phyloP scores from a whole-genome alignment of 2,113 vertebrate species.

The Todiramphus chloris region DNA sequence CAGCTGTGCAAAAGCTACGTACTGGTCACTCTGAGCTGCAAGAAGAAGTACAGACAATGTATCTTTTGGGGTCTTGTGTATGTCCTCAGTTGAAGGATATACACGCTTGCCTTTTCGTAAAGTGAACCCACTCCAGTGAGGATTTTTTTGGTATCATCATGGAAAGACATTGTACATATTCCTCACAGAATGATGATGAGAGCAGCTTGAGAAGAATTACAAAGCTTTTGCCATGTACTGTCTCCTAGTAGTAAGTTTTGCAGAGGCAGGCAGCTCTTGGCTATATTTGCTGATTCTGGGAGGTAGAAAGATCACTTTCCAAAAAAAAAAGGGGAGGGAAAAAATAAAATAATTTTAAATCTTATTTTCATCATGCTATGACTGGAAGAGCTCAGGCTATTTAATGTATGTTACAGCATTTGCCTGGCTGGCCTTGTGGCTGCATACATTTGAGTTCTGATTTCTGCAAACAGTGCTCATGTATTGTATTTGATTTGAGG shows the following conservation, averaged over 20 bases:
- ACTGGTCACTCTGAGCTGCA: slow-evolving; percentile 7
- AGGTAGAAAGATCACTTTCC: not conserved
- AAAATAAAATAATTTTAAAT: not conserved
- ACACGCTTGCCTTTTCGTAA: not conserved
- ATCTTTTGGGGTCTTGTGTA: not conserved
- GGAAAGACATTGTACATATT: not conserved
- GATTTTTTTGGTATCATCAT: not conserved
- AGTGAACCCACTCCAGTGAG: not conserved
- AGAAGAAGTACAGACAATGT: not conserved
- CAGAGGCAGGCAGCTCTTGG: not conserved
- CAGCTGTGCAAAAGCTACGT: not conserved
- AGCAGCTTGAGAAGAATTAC: slow-evolving; percentile 2
- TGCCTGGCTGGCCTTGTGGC: not conserved
- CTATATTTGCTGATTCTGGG: not conserved
- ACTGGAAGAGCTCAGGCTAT: not conserved
- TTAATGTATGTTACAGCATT: not conserved
- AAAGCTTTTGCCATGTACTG: not conserved
- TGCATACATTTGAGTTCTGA: not conserved
- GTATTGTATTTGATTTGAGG: slow-evolving; percentile 13
- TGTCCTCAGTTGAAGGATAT: not conserved
- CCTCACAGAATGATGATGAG: not conserved
- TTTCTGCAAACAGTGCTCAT: slow-evolving; percentile 30
- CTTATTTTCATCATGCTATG: not conserved
- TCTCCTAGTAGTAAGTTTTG: not conserved
- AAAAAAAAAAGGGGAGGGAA: too few species aligned